phyloP scores from a whole-genome alignment of 2,797 vertebrate species.

The Potorous gilbertii region DNA sequence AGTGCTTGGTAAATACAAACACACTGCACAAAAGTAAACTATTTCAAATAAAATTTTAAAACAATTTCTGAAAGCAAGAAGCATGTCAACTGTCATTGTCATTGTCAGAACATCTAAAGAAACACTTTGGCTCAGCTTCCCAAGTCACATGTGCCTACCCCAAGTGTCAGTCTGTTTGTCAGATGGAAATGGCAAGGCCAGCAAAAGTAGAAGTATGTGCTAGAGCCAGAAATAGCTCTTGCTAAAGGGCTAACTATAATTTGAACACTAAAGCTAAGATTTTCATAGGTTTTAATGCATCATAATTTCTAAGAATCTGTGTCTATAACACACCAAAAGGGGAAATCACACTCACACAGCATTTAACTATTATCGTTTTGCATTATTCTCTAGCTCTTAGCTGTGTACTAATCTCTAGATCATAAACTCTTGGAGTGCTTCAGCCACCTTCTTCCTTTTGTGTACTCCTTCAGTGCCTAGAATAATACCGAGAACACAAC shows the following conservation, averaged over 20 bases:
- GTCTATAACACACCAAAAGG: conserved; percentile 12
- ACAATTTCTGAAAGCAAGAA: conserved; percentile 15
- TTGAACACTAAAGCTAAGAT: neutral
- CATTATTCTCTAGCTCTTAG: conserved; percentile 42
- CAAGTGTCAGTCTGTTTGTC: conserved; percentile 79
- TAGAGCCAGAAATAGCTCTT: conserved; percentile 81
- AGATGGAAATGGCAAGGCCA: conserved; percentile 83
- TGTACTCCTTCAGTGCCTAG: neutral
- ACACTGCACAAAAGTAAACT: neutral
- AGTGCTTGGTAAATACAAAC: neutral
- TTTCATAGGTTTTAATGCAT: conserved; percentile 25
- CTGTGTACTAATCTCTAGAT: conserved; percentile 4
- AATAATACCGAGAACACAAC: neutral
- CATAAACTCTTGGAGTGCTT: conserved; percentile 4
- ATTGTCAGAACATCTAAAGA: conserved; percentile 41
- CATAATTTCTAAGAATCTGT: neutral
- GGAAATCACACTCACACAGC: neutral
- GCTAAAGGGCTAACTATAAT: conserved; percentile 19
- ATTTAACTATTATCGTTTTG: neutral
- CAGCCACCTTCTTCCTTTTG: conserved; percentile 26
- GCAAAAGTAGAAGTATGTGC: conserved; percentile 83
- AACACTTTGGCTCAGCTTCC: conserved; percentile 71
- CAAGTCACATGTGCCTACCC: conserved; percentile 76
- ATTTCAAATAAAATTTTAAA: neutral
- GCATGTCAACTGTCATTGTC: conserved; percentile 39